Conservation (phyloP, 2,797 vertebrate genomes). For the Cyclopterus lumpus region DNA sequence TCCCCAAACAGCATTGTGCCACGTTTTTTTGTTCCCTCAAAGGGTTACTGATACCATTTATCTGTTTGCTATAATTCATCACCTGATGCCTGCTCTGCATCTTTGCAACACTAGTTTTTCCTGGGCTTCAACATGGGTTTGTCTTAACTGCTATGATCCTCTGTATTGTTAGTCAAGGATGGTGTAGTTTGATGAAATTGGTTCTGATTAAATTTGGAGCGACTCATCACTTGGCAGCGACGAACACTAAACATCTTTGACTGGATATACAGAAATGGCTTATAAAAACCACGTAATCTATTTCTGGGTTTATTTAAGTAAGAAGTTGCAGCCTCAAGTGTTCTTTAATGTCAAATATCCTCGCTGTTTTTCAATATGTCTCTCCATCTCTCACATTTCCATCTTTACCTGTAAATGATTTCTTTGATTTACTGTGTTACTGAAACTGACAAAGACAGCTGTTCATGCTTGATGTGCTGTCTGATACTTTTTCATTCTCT, state of each 20-base stretch:
- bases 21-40: constrained; percentile 14
- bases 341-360: constrained; percentile 23
- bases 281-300: background rate
- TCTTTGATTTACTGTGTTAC: constrained; percentile 13
- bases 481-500: constrained; percentile 30
- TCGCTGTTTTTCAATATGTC: background rate
- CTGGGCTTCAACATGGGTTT: constrained; percentile 14
- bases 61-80: background rate
- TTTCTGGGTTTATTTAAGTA: constrained; percentile 10
- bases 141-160: constrained; percentile 21
- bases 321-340: constrained; percentile 19
- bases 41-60: constrained; percentile 18
- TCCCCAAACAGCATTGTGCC: constrained; percentile 32
- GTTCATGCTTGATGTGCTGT: constrained; percentile 38
- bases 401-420: constrained; percentile 6
- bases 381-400: background rate
- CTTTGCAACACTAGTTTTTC: constrained; percentile 16
- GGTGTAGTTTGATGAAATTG: constrained; percentile 24
- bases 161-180: constrained; percentile 25
- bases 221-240: constrained; percentile 30
- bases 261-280: background rate
- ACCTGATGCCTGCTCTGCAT: constrained; percentile 21
- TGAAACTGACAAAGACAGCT: constrained; percentile 57
- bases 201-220: constrained; percentile 36
- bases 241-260: constrained; percentile 23